Evolutionary conservation across 2,797 vertebrate genomes (phyloP).

Genomic region (Kryptolebias ocellatus): DNA sequence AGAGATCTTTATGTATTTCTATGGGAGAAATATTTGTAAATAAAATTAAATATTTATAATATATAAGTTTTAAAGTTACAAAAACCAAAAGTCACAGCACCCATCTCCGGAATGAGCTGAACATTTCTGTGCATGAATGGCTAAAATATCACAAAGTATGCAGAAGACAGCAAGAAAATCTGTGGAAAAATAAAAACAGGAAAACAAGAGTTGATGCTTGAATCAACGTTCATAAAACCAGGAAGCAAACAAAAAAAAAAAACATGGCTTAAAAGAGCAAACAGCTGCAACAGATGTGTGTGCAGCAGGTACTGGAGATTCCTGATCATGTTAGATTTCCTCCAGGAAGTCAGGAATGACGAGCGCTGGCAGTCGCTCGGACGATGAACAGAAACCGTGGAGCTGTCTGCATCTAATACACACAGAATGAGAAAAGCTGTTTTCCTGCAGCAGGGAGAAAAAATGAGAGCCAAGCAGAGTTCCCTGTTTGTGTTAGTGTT

Average conservation of each 20-base stretch:
- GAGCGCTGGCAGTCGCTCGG: neutral
- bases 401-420: neutral
- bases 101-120: no score
- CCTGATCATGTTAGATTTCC: neutral
- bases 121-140: no score
- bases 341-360: neutral
- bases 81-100: no score
- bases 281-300: neutral
- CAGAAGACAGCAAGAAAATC: no score
- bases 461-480: constrained; percentile 2
- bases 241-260: neutral
- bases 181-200: no score
- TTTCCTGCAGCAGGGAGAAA: neutral
- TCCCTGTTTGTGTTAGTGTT: constrained; percentile 24
- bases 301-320: neutral
- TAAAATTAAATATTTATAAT: no score
- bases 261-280: neutral
- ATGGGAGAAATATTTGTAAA: no score
- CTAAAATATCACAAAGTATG: no score
- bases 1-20: no score
- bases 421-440: neutral
- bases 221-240: neutral
- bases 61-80: no score
- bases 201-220: no score
- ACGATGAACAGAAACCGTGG: neutral